Evolutionary conservation across 2,888 invertebrate genomes (phyloP), one percentile per base, ranked within the genome.

Genomic region (Parnassius smintheus): DNA sequence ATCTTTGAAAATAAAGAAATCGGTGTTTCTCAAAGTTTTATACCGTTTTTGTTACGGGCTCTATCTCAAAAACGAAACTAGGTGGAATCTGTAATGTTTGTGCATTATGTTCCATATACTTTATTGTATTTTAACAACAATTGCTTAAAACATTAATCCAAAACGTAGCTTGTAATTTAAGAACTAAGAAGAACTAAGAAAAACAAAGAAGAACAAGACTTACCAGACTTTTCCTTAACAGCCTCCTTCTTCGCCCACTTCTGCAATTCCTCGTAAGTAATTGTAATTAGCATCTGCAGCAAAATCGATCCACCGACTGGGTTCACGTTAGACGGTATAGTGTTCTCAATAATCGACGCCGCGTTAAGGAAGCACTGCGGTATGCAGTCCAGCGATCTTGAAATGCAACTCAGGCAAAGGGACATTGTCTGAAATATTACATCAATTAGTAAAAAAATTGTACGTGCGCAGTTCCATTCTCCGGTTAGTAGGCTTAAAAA

Each of bases 281-380:
- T 93, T 0, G 95, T 94, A 58, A 95, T 89, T 56, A 96, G 81
- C 73, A 96, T 91, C 81, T 97, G 97, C 49, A 97, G 82, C 12
- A 96, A 77, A 8, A 95, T 93, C 0, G 95, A 96, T 10, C 93
- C 93, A 2, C 94, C 94, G 0, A 96, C 92, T 0, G 96, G 96
- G 54, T 90, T 93, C 9, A 95, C 93, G 66, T 95, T 93, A 0
- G 95, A 93, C 0, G 96, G 96, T 13, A 96, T 83, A 2, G 94
- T 92, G 54, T 94, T 94, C 76, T 96, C 94, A 65, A 97, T 79
- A 1, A 95, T 82, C 0, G 89, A 75, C 1, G 94, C 91, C 0
- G 95, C 89, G 66, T 94, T 92, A 0, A 85, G 80, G n/a, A 94
- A 83, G 1, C 85, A 85, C 2, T 93, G 91, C 0, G 96, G 94